These are phyloP conservation scores for Ellobium chinense DNA, from an alignment of 2,888 invertebrate species.

Conservation along the genomic window DNA sequence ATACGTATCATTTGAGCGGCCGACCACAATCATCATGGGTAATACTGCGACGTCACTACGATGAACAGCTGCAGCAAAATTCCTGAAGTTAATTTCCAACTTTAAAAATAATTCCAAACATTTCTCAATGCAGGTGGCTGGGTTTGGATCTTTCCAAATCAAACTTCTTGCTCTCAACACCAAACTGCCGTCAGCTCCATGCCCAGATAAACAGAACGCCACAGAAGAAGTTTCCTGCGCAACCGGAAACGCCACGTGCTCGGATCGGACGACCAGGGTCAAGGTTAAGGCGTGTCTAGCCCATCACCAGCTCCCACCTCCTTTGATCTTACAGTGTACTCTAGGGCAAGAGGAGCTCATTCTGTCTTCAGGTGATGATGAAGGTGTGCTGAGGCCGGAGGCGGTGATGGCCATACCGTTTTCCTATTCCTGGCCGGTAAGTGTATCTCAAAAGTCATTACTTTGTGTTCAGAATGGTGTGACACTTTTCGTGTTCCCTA, in stretches of 20 bases:
- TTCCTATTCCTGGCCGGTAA: slow-evolving; percentile 2
- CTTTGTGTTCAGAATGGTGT: neutral
- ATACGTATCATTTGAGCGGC: too few species aligned
- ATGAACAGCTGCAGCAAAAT: too few species aligned
- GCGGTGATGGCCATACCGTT: slow-evolving; percentile 5
- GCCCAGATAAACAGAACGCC: neutral
- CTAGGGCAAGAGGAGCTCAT: neutral
- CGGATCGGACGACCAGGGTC: too few species aligned
- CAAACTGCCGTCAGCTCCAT: neutral
- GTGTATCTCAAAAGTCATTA: neutral
- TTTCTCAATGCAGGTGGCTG: slow-evolving; percentile 20
- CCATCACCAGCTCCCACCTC: slow-evolving; percentile 27
- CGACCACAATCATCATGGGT: too few species aligned
- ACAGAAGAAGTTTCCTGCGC: too few species aligned
- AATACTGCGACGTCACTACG: too few species aligned
- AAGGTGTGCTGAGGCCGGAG: neutral
- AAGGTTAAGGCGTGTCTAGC: slow-evolving; percentile 26
- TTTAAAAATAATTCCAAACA: too few species aligned
- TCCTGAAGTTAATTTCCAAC: too few species aligned
- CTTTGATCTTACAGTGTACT: neutral
- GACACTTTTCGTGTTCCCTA: too few species aligned
- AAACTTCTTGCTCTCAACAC: neutral
- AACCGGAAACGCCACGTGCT: too few species aligned
- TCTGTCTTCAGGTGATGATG: neutral
- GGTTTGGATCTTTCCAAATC: slow-evolving; percentile 4